phyloP scores from a whole-genome alignment of 64 coral and sea anemone genomes.

The Actinia equina region DNA sequence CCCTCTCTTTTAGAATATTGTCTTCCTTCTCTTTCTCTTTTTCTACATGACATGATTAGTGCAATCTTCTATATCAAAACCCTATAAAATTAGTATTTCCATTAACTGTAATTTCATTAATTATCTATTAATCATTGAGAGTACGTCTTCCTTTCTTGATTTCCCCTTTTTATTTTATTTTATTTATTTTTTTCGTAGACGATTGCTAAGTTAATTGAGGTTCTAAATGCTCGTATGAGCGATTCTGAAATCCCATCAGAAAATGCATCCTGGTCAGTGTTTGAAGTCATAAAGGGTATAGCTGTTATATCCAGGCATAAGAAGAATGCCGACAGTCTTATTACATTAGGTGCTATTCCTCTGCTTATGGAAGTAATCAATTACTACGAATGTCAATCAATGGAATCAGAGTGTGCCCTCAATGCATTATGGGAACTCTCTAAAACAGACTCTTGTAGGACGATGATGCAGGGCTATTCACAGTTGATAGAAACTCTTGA shows the following conservation, averaged over 20 bases:
- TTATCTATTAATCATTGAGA: too few relatives aligned
- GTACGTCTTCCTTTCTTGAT: too few relatives aligned
- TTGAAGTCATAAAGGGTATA: conserved; percentile 24
- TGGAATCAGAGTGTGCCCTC: conserved; percentile 56
- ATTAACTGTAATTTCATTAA: too few relatives aligned
- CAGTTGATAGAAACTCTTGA: neutral
- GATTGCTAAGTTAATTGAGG: neutral
- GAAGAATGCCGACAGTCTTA: conserved; percentile 16
- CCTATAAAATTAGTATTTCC: too few relatives aligned
- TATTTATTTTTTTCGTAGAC: too few relatives aligned
- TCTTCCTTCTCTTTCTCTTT: too few relatives aligned
- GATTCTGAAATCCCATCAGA: conserved; percentile 15
- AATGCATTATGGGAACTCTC: conserved; percentile 62
- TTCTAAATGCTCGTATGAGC: conserved; percentile 30
- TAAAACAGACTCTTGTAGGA: conserved; percentile 6
- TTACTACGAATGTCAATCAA: conserved; percentile 7
- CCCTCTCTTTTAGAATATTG: too few relatives aligned
- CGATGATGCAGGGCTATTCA: conserved; percentile 14
- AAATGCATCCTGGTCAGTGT: conserved; percentile 8
- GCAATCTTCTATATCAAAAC: too few relatives aligned
- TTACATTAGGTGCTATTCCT: conserved; percentile 39
- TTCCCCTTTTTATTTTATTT: neutral
- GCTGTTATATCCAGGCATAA: conserved; percentile 6
- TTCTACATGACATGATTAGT: too few relatives aligned
- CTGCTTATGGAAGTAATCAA: conserved; percentile 28